A percentile compares a stretch with the other conserved stretches of the same genome.
Conservation (phyloP, 2,888 invertebrate genomes). For the Chymomyza procnemis region DNA sequence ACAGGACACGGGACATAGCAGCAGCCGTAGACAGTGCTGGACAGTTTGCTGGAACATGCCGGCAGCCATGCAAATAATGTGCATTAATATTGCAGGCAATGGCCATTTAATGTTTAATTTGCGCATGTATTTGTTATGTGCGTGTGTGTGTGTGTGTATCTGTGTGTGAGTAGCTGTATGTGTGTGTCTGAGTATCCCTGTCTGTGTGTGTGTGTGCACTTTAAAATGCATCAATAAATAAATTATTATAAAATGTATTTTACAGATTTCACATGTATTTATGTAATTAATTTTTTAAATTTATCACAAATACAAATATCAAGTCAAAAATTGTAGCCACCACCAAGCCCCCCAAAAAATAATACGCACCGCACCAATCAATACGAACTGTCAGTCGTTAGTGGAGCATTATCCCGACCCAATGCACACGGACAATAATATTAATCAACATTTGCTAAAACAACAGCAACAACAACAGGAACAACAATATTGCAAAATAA, state of each 20-base stretch:
- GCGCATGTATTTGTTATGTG: slow-evolving; percentile 16
- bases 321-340: slow-evolving; percentile 32
- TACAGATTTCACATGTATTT: slow-evolving; percentile 72
- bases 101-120: slow-evolving; percentile 69
- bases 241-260: slow-evolving; percentile 77
- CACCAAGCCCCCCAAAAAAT: neutral
- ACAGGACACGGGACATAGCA: neutral
- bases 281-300: slow-evolving; percentile 78
- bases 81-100: slow-evolving; percentile 67
- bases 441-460: slow-evolving; percentile 61
- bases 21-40: neutral
- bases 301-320: slow-evolving; percentile 72
- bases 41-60: slow-evolving; percentile 1
- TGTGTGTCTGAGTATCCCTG: slow-evolving; percentile 18
- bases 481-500: too few relatives aligned
- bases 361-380: slow-evolving; percentile 51
- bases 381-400: slow-evolving; percentile 59
- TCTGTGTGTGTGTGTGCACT: slow-evolving; percentile 32
- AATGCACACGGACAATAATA: slow-evolving; percentile 70
- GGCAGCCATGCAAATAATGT: slow-evolving; percentile 53
- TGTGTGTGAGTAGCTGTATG: slow-evolving; percentile 26
- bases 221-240: slow-evolving; percentile 75
- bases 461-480: neutral
- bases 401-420: slow-evolving; percentile 68
- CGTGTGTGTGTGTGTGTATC: slow-evolving; percentile 20